Base-by-base conservation (phyloP, 2,888 invertebrate genomes). In the Leptopilina myrica region DNA sequence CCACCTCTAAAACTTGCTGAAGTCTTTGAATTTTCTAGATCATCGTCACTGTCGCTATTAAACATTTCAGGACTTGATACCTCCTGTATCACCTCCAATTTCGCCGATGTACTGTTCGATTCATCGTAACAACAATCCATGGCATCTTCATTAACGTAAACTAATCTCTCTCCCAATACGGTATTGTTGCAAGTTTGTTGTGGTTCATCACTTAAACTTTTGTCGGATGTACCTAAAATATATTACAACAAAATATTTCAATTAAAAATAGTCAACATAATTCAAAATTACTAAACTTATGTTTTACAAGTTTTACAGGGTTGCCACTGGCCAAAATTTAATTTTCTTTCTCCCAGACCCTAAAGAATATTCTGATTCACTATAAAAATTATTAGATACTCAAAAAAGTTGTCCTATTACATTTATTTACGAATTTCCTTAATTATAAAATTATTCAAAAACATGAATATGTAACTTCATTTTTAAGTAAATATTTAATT, bases 51-150 rank as follows among this genome's bases (percentile, higher is more conserved):
- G 64, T 90, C 91, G 65, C 90, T 91, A 3, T 89, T 86, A 62
- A 92, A 92, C 85, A 92, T 86, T 76, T 92, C 91, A 15, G 91
- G 91, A 85, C 91, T 91, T 2, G 85, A 85, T 11, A 87, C 80
- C 15, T 85, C 81, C 8, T 77, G 81, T 14, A 59, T 79, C 64
- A 56, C 56, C 15, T 66, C 79, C 78, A 64, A 79, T 62, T 43
- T 79, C 78, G 9, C 11, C 7, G 73, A 73, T n/a, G 73, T 73
- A n/a, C 73, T 53, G 56, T 56, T 73, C 33, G 73, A 73, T 73
- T 73, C 73, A 73, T 73, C 73, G 9, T 73, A 73, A 73, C 53
- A 73, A 53, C 73, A 73, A 73, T 73, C 73, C 73, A 73, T 73
- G 4, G 73, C 73, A 73, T 73, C 73, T 56, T 73, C 73, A 33